These are phyloP conservation scores for Bagarius yarrelli DNA, from an alignment of 2,113 vertebrate genomes.

Conservation along the genomic window DNA sequence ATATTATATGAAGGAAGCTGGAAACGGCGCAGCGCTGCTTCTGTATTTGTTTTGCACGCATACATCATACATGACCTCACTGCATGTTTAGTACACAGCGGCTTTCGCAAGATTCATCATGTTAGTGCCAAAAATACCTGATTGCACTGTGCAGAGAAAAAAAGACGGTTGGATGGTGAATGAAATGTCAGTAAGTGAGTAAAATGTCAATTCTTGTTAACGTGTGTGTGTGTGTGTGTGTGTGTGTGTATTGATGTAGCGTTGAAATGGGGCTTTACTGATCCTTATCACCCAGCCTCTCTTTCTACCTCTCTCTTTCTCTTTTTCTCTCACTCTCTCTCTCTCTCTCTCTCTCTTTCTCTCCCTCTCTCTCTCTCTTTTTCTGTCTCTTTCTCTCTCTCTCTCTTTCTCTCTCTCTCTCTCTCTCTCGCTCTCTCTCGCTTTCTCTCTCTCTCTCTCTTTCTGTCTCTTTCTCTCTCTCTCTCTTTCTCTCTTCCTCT, in stretches of 20 bases:
- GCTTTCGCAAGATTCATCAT: neutral
- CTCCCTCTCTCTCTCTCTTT: too few species aligned
- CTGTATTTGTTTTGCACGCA: neutral
- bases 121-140: neutral
- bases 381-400: too few species aligned
- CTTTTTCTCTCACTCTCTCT: too few species aligned
- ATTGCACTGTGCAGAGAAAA: conserved; percentile 6
- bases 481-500: too few species aligned
- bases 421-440: too few species aligned
- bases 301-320: too few species aligned
- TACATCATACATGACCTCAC: neutral
- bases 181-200: neutral
- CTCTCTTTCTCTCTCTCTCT: too few species aligned
- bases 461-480: too few species aligned
- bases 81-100: neutral
- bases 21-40: neutral
- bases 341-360: too few species aligned
- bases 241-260: conserved; percentile 20
- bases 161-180: neutral
- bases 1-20: conserved; percentile 42
- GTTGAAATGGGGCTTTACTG: conserved; percentile 24
- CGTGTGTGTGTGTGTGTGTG: neutral
- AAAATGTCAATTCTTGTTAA: conserved; percentile 10
- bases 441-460: too few species aligned
- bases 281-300: conserved; percentile 21